A percentile compares a stretch with the other conserved stretches of the same genome.
Evolutionary conservation across 2,888 invertebrate species (phyloP).

Genomic region (Drosophila fulvimacula): DNA sequence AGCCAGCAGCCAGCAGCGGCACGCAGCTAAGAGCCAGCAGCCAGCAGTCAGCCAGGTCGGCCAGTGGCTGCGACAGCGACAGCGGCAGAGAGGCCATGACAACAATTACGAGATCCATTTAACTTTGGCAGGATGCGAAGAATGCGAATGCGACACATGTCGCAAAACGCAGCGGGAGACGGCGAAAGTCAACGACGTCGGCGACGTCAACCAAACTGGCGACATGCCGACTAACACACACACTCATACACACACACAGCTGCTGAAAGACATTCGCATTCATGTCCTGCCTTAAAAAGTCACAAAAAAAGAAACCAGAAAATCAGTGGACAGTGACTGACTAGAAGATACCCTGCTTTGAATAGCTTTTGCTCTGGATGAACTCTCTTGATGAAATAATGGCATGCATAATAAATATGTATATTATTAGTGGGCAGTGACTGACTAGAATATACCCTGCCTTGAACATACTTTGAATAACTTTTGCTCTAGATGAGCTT

Average conservation of each 20-base stretch:
- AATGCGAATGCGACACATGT: constrained; percentile 80
- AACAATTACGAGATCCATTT: constrained; percentile 81
- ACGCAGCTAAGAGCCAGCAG: not conserved
- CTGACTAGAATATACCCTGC: not conserved
- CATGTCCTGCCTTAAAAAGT: constrained; percentile 70
- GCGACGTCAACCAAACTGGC: constrained; percentile 68
- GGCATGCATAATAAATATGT: no score
- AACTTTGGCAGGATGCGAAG: constrained; percentile 79
- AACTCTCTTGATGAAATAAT: no score
- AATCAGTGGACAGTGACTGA: not conserved
- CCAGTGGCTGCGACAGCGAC: constrained; percentile 1
- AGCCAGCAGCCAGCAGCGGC: not conserved
- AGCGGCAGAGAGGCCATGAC: constrained; percentile 54
- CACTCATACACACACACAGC: constrained; percentile 11
- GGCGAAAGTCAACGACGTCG: constrained; percentile 27
- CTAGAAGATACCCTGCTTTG: not conserved
- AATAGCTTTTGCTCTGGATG: not conserved
- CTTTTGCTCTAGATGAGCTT: not conserved
- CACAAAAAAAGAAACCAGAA: constrained; percentile 37
- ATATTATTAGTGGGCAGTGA: not conserved
- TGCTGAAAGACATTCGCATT: constrained; percentile 52
- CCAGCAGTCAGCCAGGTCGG: constrained; percentile 14
- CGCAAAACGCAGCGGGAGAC: constrained; percentile 72
- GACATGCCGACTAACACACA: constrained; percentile 64
- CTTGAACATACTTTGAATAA: no score